Percentiles rank a stretch among this genome's conserved stretches.
Conservation (phyloP, 1,140 invertebrate species). For the Maniola jurtina region DNA sequence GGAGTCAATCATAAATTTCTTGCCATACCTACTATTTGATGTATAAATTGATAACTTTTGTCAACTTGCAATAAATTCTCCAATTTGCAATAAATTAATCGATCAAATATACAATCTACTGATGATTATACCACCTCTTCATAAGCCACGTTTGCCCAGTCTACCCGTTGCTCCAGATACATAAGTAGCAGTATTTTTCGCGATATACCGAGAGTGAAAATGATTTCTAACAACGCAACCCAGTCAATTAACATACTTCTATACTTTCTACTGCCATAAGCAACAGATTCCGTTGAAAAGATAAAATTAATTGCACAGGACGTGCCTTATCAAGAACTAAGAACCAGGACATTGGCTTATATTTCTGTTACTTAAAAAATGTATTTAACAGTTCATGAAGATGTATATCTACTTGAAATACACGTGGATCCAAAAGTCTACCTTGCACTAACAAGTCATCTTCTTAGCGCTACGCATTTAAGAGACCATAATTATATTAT, state of each 20-base stretch:
- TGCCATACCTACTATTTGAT: no score
- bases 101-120: neutral
- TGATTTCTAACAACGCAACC: conserved; percentile 56
- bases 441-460: neutral
- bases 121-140: neutral
- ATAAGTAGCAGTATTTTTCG: conserved; percentile 51
- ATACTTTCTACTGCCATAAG: conserved; percentile 49
- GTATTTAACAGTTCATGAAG: no score
- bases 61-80: no score
- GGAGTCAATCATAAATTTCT: no score
- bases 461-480: neutral
- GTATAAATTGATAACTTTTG: no score
- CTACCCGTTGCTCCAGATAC: conserved; percentile 49
- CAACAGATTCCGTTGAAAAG: conserved; percentile 29
- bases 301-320: conserved; percentile 17
- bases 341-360: conserved; percentile 9
- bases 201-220: conserved; percentile 58
- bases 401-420: no score
- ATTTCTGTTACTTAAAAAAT: neutral
- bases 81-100: no score
- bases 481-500: no score
- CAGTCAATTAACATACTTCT: conserved; percentile 58
- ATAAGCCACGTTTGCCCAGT: conserved; percentile 9
- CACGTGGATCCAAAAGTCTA: neutral
- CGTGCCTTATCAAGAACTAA: conserved; percentile 19